Evolutionary conservation across 2,888 invertebrate species (phyloP).

Genomic region (Magallana nippona): DNA sequence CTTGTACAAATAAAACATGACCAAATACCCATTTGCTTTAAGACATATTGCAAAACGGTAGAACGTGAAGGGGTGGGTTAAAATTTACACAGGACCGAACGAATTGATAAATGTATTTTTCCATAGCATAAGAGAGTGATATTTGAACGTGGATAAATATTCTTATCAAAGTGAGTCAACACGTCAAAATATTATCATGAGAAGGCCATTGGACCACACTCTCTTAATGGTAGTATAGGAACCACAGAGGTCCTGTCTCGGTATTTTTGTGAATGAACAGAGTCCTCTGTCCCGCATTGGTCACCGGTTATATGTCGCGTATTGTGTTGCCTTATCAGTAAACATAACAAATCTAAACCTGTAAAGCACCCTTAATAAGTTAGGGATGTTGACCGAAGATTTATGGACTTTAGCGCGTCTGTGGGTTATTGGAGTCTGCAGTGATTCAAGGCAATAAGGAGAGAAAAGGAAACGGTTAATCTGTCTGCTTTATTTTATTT

Average conservation of each 20-base stretch:
- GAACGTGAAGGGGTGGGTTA: conserved; percentile 10
- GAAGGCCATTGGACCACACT: not conserved
- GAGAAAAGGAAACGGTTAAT: no score
- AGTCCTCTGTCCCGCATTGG: not conserved
- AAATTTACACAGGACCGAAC: conserved; percentile 8
- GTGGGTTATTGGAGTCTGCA: not conserved
- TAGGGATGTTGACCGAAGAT: not conserved
- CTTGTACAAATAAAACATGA: not conserved
- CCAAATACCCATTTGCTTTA: not conserved
- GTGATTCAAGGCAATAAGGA: not conserved
- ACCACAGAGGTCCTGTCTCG: not conserved
- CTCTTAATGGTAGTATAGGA: conserved; percentile 10
- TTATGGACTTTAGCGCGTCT: conserved; percentile 13
- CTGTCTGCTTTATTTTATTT: no score
- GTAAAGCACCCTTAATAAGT: conserved; percentile 6
- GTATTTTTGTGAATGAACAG: not conserved
- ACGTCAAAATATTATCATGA: conserved; percentile 24
- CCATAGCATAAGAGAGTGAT: not conserved
- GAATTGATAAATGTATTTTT: conserved; percentile 4
- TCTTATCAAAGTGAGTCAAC: conserved; percentile 30
- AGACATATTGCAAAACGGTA: not conserved
- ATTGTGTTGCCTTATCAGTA: conserved; percentile 4
- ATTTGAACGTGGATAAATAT: conserved; percentile 27
- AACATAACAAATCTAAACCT: not conserved
- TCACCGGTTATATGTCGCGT: not conserved